A percentile compares a stretch with the other conserved stretches of the same genome.
phyloP scores from a whole-genome alignment of 2,113 vertebrate species.

The Plecturocebus donacophilus region DNA sequence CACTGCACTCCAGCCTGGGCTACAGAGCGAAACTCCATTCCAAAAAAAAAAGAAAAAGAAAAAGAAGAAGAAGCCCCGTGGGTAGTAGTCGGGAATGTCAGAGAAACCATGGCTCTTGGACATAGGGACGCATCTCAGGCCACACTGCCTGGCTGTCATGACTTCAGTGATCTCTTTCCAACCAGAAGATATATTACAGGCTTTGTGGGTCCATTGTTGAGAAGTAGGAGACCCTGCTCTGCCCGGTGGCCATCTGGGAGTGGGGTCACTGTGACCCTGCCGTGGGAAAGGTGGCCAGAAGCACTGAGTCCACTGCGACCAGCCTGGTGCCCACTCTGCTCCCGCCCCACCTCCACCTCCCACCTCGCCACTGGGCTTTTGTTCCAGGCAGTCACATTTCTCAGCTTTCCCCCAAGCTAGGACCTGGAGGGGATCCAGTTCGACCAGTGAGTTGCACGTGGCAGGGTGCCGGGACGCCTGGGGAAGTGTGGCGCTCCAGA shows the following conservation, averaged over 20 bases:
- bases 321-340: background rate
- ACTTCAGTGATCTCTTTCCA: background rate
- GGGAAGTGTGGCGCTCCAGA: constrained; percentile 59
- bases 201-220: background rate
- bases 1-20: no score
- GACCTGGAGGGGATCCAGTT: background rate
- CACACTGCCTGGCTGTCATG: background rate
- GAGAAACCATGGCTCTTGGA: background rate
- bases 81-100: no score
- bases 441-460: background rate
- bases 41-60: no score
- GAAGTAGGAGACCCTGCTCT: background rate
- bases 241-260: background rate
- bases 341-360: background rate
- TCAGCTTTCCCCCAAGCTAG: background rate
- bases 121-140: background rate
- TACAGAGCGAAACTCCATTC: no score
- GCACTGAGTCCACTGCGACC: rapidly evolving
- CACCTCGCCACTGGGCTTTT: background rate
- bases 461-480: background rate
- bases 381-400: background rate
- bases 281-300: rapidly evolving
- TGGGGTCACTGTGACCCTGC: background rate
- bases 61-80: no score
- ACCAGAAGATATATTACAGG: background rate